Conservation (phyloP, 23 tunicate genomes). For the Diplosoma virens region DNA sequence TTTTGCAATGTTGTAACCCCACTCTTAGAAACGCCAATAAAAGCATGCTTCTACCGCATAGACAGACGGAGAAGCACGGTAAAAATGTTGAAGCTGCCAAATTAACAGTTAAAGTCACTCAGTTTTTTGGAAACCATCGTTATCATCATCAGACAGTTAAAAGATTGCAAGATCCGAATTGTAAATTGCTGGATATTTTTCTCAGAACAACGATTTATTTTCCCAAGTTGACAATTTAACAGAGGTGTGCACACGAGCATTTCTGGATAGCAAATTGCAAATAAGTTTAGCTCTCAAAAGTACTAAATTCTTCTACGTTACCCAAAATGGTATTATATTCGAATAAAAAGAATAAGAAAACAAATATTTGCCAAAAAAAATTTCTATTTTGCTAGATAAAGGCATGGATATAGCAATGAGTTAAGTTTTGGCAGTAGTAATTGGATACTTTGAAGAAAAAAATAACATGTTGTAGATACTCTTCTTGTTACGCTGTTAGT, state of each 20-base stretch:
- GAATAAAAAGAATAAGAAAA: no score
- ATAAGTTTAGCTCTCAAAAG: slow-evolving; percentile 3
- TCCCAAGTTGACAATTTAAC: slow-evolving; percentile 6
- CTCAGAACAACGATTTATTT: slow-evolving; percentile 8
- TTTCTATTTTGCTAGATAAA: slow-evolving; percentile 21
- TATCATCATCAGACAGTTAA: no score
- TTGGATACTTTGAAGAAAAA: slow-evolving; percentile 10
- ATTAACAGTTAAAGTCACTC: no score
- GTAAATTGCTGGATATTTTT: slow-evolving; percentile 6
- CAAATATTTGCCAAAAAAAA: background rate
- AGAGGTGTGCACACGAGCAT: background rate
- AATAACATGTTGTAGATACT: background rate
- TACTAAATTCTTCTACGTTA: slow-evolving; percentile 3
- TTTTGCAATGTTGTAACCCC: no score
- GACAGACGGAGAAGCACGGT: no score
- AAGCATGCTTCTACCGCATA: no score
- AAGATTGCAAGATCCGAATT: slow-evolving; percentile 18
- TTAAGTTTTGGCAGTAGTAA: slow-evolving; percentile 18
- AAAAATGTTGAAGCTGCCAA: no score
- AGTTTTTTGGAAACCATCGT: no score
- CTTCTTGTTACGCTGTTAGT: no score
- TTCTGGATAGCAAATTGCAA: slow-evolving; percentile 23
- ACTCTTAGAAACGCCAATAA: no score
- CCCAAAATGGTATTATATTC: slow-evolving; percentile 7
- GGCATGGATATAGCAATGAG: slow-evolving; percentile 5